phyloP scores from a whole-genome alignment of 2,797 vertebrate species.

The Chanos chanos region DNA sequence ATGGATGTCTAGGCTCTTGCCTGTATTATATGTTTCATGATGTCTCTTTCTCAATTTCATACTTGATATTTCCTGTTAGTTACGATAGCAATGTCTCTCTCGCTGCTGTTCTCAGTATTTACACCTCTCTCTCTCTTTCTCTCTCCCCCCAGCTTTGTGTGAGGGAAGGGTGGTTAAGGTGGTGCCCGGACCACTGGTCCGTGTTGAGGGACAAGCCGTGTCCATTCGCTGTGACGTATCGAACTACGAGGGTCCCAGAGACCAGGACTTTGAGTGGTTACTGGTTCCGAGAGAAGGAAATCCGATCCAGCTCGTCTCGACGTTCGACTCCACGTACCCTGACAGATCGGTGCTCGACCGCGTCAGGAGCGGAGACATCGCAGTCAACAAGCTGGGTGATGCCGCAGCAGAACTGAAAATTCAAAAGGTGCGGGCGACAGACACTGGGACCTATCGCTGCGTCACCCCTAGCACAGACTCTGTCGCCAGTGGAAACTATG shows the following conservation, averaged over 20 bases:
- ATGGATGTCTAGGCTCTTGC: no score
- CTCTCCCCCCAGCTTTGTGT: conserved; percentile 53
- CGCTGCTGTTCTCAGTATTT: neutral
- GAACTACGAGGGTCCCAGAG: conserved; percentile 76
- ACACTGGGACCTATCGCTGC: conserved; percentile 77
- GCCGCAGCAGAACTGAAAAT: conserved; percentile 71
- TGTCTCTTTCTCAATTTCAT: neutral
- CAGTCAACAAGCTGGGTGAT: conserved; percentile 63
- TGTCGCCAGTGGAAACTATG: conserved; percentile 76
- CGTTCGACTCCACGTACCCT: conserved; percentile 69
- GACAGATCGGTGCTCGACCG: conserved; percentile 64
- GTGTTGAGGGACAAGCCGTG: conserved; percentile 72
- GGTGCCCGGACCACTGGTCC: conserved; percentile 67
- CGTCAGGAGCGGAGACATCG: conserved; percentile 65
- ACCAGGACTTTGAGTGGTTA: conserved; percentile 84
- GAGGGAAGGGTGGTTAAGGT: conserved; percentile 74
- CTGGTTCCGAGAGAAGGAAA: conserved; percentile 46
- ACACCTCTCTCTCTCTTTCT: neutral
- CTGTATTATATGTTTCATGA: no score
- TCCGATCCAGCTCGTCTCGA: conserved; percentile 67
- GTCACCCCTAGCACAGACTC: conserved; percentile 82
- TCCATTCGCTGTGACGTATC: conserved; percentile 76
- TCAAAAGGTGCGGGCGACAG: conserved; percentile 64
- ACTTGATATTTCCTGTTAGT: no score
- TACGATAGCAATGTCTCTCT: no score